phyloP scores from a whole-genome alignment of 2,888 invertebrate species.

The Eupithecia vulgata region DNA sequence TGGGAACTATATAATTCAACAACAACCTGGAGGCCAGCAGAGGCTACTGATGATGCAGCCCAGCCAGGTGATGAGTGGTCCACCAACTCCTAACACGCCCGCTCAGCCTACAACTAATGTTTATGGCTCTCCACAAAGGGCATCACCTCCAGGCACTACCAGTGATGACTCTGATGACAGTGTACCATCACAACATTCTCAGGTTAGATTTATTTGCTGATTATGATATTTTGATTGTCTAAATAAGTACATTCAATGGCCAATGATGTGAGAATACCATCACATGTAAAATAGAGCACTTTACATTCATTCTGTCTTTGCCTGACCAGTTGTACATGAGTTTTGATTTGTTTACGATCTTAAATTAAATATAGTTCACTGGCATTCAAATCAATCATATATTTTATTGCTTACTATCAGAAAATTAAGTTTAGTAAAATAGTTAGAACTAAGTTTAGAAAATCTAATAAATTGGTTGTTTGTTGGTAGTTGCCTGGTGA shows the following conservation, averaged over 20 bases:
- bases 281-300: neutral
- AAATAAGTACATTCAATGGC: neutral
- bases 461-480: constrained; percentile 82
- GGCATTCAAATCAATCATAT: constrained; percentile 68
- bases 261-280: neutral
- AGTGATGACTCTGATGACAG: constrained; percentile 95
- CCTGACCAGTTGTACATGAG: constrained; percentile 17
- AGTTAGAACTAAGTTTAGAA: constrained; percentile 55
- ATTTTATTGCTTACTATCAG: constrained; percentile 33
- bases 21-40: constrained; percentile 83
- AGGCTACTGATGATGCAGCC: constrained; percentile 83
- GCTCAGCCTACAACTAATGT: constrained; percentile 69
- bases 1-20: constrained; percentile 85
- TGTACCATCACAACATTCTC: constrained; percentile 86
- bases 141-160: constrained; percentile 89
- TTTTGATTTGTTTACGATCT: constrained; percentile 36
- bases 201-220: constrained; percentile 57
- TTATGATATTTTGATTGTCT: neutral
- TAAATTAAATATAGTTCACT: constrained; percentile 75
- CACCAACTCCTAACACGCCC: constrained; percentile 75
- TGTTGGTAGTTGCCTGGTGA: constrained; percentile 86
- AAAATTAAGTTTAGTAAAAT: constrained; percentile 36
- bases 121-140: constrained; percentile 85
- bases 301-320: constrained; percentile 7
- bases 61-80: constrained; percentile 78